Conservation (phyloP, 2,888 invertebrate species). For the Timema cristinae region DNA sequence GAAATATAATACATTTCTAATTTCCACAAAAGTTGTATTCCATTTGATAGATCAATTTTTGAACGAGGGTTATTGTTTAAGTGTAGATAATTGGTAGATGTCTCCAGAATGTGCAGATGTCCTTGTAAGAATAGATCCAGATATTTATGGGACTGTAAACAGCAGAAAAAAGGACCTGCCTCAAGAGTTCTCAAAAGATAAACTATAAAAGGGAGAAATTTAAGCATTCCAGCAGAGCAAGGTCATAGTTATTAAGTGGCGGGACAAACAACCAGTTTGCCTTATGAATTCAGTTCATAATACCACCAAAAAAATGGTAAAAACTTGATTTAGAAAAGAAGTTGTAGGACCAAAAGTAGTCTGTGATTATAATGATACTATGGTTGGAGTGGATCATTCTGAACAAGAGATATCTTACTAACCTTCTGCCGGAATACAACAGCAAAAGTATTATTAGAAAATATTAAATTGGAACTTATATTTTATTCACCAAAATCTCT, state of each 20-base stretch:
- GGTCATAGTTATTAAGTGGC: background rate
- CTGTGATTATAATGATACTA: background rate
- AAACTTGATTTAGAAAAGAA: background rate
- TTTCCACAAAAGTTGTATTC: background rate
- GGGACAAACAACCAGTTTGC: background rate
- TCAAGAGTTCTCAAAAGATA: conserved; percentile 9
- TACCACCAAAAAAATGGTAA: conserved; percentile 5
- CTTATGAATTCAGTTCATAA: conserved; percentile 2
- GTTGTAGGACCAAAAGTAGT: conserved; percentile 4
- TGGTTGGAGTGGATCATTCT: background rate
- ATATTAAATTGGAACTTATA: background rate
- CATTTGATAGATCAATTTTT: background rate
- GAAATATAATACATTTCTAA: background rate
- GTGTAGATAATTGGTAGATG: conserved; percentile 9
- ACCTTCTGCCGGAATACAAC: background rate
- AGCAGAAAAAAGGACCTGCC: conserved; percentile 9
- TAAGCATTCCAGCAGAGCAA: conserved; percentile 9
- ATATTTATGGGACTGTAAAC: conserved; percentile 6
- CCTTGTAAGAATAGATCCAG: background rate
- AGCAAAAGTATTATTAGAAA: background rate
- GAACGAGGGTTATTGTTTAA: background rate
- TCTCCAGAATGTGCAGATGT: conserved; percentile 2
- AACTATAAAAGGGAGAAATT: background rate
- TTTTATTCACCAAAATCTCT: background rate
- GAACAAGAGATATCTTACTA: background rate